Percentiles rank a stretch among this genome's conserved stretches.
phyloP scores from a whole-genome alignment of 2,797 vertebrate species.

The Trichosurus vulpecula region DNA sequence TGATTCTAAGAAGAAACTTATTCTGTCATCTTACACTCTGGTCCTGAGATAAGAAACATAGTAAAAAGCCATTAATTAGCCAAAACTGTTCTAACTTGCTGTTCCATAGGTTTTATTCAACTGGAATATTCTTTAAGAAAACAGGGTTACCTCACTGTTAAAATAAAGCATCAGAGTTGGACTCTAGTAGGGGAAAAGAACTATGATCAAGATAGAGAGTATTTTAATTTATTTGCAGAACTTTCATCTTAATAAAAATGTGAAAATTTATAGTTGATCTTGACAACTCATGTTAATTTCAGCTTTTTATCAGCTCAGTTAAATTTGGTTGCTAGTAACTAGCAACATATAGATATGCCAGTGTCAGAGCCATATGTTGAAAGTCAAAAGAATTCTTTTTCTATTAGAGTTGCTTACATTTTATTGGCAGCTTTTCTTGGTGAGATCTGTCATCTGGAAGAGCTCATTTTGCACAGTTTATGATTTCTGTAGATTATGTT shows the following conservation, averaged over 20 bases:
- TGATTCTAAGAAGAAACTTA: not conserved
- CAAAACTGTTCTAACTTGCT: not conserved
- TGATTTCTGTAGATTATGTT: conserved; percentile 86
- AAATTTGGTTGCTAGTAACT: conserved; percentile 71
- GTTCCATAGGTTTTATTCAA: not conserved
- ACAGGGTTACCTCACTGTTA: not conserved
- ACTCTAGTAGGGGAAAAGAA: not conserved
- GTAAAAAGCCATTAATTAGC: not conserved
- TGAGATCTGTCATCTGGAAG: conserved; percentile 83
- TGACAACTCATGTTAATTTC: conserved; percentile 27
- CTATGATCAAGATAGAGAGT: not conserved
- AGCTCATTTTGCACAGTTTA: conserved; percentile 81
- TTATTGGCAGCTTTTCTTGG: conserved; percentile 81
- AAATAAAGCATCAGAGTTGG: not conserved
- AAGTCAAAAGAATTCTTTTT: conserved; percentile 77
- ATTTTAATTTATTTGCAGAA: not conserved
- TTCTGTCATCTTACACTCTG: not conserved
- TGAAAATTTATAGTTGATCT: conserved; percentile 33
- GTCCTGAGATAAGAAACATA: not conserved
- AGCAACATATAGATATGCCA: conserved; percentile 73
- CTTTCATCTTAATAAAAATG: not conserved
- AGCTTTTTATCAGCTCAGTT: conserved; percentile 67
- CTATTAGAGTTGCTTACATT: conserved; percentile 76
- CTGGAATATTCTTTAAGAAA: not conserved
- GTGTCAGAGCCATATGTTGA: conserved; percentile 77